Conservation (phyloP, 2,797 vertebrate genomes). For the Merluccius polli region DNA sequence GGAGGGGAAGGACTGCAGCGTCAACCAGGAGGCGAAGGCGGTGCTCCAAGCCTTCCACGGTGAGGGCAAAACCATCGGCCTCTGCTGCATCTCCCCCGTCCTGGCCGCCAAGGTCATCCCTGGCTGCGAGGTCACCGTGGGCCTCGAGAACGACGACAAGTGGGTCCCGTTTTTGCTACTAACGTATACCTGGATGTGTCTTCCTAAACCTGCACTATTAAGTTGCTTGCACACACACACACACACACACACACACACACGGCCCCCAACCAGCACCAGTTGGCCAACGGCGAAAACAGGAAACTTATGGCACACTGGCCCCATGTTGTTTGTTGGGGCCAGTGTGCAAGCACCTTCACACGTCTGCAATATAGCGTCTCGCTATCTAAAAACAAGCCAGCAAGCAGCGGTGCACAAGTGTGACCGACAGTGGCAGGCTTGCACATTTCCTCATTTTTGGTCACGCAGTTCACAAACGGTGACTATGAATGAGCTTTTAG, state of each 20-base stretch:
- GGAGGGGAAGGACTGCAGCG: constrained; percentile 76
- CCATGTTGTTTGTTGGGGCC: not conserved
- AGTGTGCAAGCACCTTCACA: not conserved
- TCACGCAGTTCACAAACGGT: not conserved
- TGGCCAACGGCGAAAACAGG: no score
- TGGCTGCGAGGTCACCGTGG: constrained; percentile 78
- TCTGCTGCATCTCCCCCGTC: constrained; percentile 81
- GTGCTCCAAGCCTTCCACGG: constrained; percentile 72
- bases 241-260: no score
- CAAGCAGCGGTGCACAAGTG: not conserved
- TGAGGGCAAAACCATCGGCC: constrained; percentile 77
- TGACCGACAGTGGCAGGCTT: not conserved
- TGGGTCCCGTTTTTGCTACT: constrained; percentile 45
- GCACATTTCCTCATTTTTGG: not conserved
- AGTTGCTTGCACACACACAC: no score
- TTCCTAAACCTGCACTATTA: not conserved
- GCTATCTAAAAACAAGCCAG: not conserved
- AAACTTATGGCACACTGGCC: no score
- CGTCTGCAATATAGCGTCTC: not conserved
- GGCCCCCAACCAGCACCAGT: no score
- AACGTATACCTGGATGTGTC: not conserved
- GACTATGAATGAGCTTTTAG: no score
- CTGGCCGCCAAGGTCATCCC: constrained; percentile 80
- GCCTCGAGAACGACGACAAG: constrained; percentile 71
- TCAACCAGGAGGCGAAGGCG: constrained; percentile 69